phyloP scores from a whole-genome alignment of 92 coral and sea anemone species.

The Montipora capitata region DNA sequence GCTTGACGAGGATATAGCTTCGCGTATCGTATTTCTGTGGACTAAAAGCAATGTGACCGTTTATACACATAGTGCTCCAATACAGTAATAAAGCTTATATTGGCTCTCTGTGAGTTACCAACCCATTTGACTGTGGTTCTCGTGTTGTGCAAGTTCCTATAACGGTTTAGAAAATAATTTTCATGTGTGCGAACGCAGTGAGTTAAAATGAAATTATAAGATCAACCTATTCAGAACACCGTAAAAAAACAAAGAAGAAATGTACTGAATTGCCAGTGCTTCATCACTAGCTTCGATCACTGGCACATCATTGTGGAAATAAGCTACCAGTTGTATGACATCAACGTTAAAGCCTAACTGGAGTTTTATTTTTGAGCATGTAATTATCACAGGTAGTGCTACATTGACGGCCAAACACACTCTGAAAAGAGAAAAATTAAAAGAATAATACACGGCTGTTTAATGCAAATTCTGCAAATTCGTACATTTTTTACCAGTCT shows the following conservation, averaged over 20 bases:
- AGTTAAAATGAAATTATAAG: background rate
- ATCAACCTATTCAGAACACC: background rate
- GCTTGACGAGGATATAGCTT: background rate
- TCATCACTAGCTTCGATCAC: slow-evolving; percentile 53
- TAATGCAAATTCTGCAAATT: background rate
- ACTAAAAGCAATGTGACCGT: background rate
- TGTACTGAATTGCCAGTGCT: slow-evolving; percentile 26
- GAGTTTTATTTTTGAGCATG: background rate
- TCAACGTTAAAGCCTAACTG: slow-evolving; percentile 23
- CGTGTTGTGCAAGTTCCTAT: slow-evolving; percentile 19
- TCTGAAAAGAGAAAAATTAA: background rate
- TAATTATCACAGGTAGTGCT: slow-evolving; percentile 42
- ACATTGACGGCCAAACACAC: slow-evolving; percentile 42
- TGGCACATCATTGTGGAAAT: slow-evolving; percentile 16
- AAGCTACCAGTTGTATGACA: background rate
- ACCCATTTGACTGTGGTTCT: slow-evolving; percentile 8
- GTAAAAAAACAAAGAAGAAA: background rate
- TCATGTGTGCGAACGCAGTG: slow-evolving; percentile 4
- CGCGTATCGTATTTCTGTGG: background rate
- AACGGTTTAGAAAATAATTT: slow-evolving; percentile 19
- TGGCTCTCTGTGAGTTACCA: background rate
- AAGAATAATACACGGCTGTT: background rate
- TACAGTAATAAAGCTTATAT: background rate
- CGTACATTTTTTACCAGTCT: background rate
- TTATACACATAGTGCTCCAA: background rate